phyloP scores from a whole-genome alignment of 2,888 invertebrate genomes.

The Ornithoptera alexandrae region DNA sequence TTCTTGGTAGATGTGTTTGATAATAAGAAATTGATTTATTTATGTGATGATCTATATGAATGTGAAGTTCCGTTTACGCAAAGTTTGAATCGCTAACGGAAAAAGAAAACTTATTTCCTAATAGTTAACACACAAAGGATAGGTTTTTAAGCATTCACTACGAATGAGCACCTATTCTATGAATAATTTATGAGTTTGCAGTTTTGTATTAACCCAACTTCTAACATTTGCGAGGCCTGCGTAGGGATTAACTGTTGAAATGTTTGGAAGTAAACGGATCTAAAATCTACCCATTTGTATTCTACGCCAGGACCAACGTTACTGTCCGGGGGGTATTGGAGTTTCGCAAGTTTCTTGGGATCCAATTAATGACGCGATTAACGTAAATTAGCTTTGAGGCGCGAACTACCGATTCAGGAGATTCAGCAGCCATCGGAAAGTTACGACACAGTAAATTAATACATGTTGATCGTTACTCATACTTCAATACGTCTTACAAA shows the following conservation, averaged over 20 bases:
- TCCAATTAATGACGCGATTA: constrained; percentile 75
- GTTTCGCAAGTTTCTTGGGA: constrained; percentile 61
- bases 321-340: constrained; percentile 56
- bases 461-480: neutral
- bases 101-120: constrained; percentile 20
- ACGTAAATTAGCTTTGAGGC: constrained; percentile 69
- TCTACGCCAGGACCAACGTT: constrained; percentile 43
- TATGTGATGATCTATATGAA: neutral
- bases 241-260: constrained; percentile 34
- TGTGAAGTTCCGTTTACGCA: neutral
- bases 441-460: neutral
- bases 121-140: constrained; percentile 4
- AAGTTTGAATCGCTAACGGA: constrained; percentile 28
- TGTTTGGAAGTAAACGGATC: constrained; percentile 37
- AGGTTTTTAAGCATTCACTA: constrained; percentile 6
- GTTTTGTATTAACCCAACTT: constrained; percentile 21
- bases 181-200: constrained; percentile 24
- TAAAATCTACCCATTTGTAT: constrained; percentile 62
- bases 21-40: too few relatives aligned
- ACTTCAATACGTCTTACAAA: too few relatives aligned
- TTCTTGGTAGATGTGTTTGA: too few relatives aligned
- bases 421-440: neutral
- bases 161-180: constrained; percentile 1
- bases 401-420: constrained; percentile 54
- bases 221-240: constrained; percentile 17